phyloP scores from a whole-genome alignment of 64 coral and sea anemone genomes.

The Acropora tenuis region DNA sequence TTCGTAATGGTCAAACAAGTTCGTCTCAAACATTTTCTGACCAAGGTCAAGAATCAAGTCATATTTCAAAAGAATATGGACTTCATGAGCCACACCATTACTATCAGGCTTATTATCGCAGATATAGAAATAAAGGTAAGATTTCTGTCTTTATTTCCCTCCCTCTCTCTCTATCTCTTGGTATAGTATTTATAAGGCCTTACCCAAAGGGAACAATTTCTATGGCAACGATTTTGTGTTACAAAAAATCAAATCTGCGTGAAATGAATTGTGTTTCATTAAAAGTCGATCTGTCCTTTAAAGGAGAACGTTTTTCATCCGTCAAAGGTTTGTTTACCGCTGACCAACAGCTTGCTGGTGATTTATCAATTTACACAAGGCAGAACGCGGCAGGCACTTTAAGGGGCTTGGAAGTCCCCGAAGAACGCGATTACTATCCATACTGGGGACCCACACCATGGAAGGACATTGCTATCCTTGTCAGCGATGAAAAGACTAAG shows the following conservation, averaged over 20 bases:
- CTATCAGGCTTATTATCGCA: constrained; percentile 8
- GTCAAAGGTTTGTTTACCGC: constrained; percentile 10
- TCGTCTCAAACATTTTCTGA: background rate
- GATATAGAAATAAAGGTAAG: constrained; percentile 24
- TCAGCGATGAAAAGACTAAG: background rate
- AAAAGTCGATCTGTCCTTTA: background rate
- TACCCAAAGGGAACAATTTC: background rate
- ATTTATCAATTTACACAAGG: constrained; percentile 62
- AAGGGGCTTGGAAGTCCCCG: constrained; percentile 58
- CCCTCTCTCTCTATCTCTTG: background rate
- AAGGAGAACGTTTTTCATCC: background rate
- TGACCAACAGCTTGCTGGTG: constrained; percentile 33
- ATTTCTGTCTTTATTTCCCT: background rate
- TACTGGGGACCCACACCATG: too few species aligned
- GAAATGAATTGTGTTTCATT: background rate
- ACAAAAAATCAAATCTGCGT: constrained; percentile 12
- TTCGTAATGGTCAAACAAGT: constrained; percentile 6
- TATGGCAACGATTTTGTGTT: constrained; percentile 12
- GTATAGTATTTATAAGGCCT: background rate
- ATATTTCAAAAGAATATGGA: background rate
- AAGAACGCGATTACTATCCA: constrained; percentile 1
- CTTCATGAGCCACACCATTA: constrained; percentile 24
- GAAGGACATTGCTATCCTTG: background rate
- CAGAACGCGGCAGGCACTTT: constrained; percentile 51
- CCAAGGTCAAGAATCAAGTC: background rate